Base-by-base conservation (phyloP, 2,113 vertebrate genomes). In the Phasianus colchicus region DNA sequence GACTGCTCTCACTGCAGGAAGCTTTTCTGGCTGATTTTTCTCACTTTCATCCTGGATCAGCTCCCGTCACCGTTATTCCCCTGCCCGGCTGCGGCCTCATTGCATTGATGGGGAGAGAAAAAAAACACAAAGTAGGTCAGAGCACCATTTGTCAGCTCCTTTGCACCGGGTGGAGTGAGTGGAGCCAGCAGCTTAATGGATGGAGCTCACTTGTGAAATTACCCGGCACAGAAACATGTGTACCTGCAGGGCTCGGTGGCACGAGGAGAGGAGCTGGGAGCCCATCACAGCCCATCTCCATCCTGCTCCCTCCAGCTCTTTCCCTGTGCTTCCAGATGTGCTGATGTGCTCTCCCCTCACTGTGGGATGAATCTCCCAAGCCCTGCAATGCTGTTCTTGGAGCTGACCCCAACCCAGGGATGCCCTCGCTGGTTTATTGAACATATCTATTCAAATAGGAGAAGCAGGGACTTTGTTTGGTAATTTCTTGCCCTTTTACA, bases 61-160 rank as follows among this genome's bases (percentile, higher is more conserved):
- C 18, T 88, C 32, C 36, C 18, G 58, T 32, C 6, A 0, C 38
- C 20, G 9, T 3, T 57, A 66, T 32, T 29, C 48, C 38, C 42
- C 81, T 75, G 83, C 32, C 34, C 0, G 0, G 40, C 43, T 67
- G 74, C n/a, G 74, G 55, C 27, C 0, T 1, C 1, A 1, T 24
- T 27, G 65, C 61, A 40, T 2, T 3, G 1, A 11, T 4, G 13
- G 32, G 19, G 13, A 11, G 13, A 11, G 24, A 25, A n/a, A 75
- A 43, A 43, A 30, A 4, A 19, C 32, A 43, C 22, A 4, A 66
- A 88, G 30, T 19, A 63, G 80, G 83, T 86, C 86, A 86, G 69
- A 87, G 47, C 16, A 73, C 65, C 42, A 47, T 75, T 72, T 77
- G 65, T 60, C 8, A 1, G 69, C 19, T 43, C 36, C 86, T 67